Evolutionary conservation across 2,797 vertebrate species (phyloP).

Genomic region (Orestias chungarensis): DNA sequence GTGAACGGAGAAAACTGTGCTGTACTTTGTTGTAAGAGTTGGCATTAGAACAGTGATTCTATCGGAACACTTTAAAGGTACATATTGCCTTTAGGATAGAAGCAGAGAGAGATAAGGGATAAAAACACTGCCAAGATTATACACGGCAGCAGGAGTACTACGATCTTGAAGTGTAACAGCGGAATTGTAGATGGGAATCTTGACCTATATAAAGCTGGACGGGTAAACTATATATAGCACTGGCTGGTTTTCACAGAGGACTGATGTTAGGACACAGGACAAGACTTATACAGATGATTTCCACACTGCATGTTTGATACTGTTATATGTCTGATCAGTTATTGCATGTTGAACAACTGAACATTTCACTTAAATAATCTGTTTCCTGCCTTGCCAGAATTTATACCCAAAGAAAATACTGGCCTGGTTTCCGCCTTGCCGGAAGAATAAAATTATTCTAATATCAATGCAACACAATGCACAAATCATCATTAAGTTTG

Average conservation of each 20-base stretch:
- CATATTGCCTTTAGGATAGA: constrained; percentile 5
- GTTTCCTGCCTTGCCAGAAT: constrained; percentile 45
- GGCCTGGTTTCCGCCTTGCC: constrained; percentile 45
- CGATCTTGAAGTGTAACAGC: constrained; percentile 41
- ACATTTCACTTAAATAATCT: constrained; percentile 38
- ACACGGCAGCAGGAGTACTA: constrained; percentile 28
- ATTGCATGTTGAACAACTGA: constrained; percentile 36
- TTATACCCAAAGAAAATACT: constrained; percentile 46
- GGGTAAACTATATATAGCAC: constrained; percentile 73
- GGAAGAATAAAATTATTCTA: constrained; percentile 27
- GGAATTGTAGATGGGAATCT: constrained; percentile 61
- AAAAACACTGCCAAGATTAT: constrained; percentile 30
- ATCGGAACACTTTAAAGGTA: constrained; percentile 20
- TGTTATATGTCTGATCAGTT: constrained; percentile 55
- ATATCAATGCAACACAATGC: constrained; percentile 27
- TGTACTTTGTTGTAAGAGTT: constrained; percentile 25
- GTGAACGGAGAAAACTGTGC: constrained; percentile 17
- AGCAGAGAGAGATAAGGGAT: constrained; percentile 25
- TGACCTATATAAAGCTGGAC: constrained; percentile 78
- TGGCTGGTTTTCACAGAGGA: constrained; percentile 66
- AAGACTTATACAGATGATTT: constrained; percentile 43
- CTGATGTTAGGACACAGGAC: constrained; percentile 69
- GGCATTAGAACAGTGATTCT: constrained; percentile 10
- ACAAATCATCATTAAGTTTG: not conserved
- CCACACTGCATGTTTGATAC: constrained; percentile 44